Percentiles rank a stretch among this genome's conserved stretches.
Evolutionary conservation across 2,888 invertebrate genomes (phyloP).

Genomic region (Diaprepes abbreviatus): DNA sequence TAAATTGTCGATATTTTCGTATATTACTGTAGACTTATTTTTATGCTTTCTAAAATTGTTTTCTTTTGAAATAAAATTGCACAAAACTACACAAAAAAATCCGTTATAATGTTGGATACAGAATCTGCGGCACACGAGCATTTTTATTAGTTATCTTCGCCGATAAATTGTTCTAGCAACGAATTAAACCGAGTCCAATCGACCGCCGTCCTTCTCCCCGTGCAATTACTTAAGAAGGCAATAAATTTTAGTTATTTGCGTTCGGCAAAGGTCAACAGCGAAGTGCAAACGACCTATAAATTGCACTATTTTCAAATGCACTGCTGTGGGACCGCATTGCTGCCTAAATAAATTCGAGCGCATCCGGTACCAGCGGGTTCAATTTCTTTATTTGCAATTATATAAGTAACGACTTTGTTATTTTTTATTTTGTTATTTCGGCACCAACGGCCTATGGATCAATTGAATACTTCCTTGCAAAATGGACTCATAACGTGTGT

Average conservation of each 20-base stretch:
- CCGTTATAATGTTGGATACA: too few relatives aligned
- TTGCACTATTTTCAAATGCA: constrained; percentile 50
- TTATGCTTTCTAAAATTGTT: too few relatives aligned
- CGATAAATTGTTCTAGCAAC: background rate
- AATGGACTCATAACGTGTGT: constrained; percentile 31
- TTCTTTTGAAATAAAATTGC: too few relatives aligned
- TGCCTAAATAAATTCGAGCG: constrained; percentile 48
- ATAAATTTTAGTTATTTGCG: constrained; percentile 50
- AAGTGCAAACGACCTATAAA: constrained; percentile 51
- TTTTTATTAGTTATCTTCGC: too few relatives aligned
- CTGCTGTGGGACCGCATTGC: constrained; percentile 39
- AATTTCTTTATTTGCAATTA: constrained; percentile 50
- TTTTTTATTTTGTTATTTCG: constrained; percentile 47
- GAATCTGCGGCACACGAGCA: too few relatives aligned
- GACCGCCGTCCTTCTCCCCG: constrained; percentile 27
- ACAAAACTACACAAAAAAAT: too few relatives aligned
- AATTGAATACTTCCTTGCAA: constrained; percentile 47
- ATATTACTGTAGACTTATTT: too few relatives aligned
- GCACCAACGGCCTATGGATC: constrained; percentile 47
- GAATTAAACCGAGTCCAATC: constrained; percentile 14
- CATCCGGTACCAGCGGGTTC: constrained; percentile 47
- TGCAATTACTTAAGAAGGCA: constrained; percentile 39
- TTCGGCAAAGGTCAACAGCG: constrained; percentile 48
- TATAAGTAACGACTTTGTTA: constrained; percentile 48
- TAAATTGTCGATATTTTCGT: too few relatives aligned